phyloP scores from a whole-genome alignment of 2,797 vertebrate species.

The Synanceia verrucosa region DNA sequence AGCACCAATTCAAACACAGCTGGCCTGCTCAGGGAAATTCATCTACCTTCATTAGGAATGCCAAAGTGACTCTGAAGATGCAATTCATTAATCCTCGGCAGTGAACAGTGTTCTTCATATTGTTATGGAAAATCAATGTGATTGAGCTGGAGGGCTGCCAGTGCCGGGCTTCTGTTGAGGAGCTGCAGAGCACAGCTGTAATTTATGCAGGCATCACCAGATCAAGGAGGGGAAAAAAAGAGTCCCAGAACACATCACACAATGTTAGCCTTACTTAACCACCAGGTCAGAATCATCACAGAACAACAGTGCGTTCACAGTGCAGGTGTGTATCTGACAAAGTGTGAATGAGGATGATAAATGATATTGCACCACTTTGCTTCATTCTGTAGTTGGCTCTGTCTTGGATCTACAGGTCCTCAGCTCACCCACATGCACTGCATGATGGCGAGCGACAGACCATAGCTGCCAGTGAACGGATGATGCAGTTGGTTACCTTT shows the following conservation, averaged over 20 bases:
- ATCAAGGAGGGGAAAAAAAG: conserved; percentile 64
- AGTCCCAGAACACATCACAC: conserved; percentile 62
- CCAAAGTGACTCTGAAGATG: conserved; percentile 85
- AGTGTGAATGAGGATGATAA: conserved; percentile 63
- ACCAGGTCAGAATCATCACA: conserved; percentile 55
- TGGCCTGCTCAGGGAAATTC: conserved; percentile 76
- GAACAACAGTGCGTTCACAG: conserved; percentile 54
- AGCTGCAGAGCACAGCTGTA: conserved; percentile 65
- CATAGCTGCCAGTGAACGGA: neutral
- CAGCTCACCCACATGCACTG: conserved; percentile 1
- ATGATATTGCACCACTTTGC: conserved; percentile 55
- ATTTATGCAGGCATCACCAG: conserved; percentile 77
- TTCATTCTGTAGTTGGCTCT: conserved; percentile 38
- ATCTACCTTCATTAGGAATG: conserved; percentile 84
- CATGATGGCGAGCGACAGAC: conserved; percentile 24
- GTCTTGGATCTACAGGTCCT: conserved; percentile 36
- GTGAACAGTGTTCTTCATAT: conserved; percentile 85
- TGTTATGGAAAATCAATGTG: conserved; percentile 88
- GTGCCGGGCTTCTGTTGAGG: conserved; percentile 53
- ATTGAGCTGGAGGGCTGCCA: conserved; percentile 82
- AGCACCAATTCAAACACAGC: conserved; percentile 80
- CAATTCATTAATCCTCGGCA: conserved; percentile 83
- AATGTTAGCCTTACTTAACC: conserved; percentile 78
- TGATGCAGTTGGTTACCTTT: conserved; percentile 12
- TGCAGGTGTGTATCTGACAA: conserved; percentile 64